Conservation (phyloP, 2,113 vertebrate species). For the Serinus canaria region DNA sequence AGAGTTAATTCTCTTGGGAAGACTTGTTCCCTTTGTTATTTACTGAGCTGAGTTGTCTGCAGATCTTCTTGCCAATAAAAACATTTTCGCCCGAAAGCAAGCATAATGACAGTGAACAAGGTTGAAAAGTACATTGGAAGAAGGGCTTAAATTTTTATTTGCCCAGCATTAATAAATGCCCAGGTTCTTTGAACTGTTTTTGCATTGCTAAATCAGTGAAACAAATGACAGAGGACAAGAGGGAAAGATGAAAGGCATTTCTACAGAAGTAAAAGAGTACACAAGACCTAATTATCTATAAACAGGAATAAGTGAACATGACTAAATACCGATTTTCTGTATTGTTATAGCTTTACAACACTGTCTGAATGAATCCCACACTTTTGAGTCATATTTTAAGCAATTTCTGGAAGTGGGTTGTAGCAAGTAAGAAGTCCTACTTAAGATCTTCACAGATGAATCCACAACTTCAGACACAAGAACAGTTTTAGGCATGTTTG, state of each 20-base stretch:
- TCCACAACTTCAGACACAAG: neutral
- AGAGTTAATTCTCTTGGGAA: neutral
- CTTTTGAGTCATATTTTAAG: neutral
- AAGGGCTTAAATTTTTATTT: neutral
- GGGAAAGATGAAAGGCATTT: neutral
- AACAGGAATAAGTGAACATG: neutral
- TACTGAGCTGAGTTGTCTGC: neutral
- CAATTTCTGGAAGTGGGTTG: neutral
- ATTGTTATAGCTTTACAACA: neutral
- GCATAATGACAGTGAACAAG: neutral
- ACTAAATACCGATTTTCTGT: neutral
- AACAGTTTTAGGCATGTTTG: neutral
- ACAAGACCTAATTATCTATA: neutral
- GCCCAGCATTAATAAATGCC: neutral
- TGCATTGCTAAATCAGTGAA: neutral
- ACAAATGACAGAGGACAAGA: neutral
- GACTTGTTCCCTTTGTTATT: neutral
- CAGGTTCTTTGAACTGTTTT: constrained; percentile 15
- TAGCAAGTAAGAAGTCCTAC: neutral
- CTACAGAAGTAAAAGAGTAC: neutral
- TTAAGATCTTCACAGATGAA: neutral
- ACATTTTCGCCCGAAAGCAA: neutral
- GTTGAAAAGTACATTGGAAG: neutral
- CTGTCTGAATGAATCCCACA: neutral
- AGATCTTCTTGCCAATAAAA: neutral